Percentiles rank a stretch among this genome's conserved stretches.
These are phyloP conservation scores for Dufourea novaeangliae DNA, from an alignment of 1,140 invertebrate species.

Conservation along the genomic window DNA sequence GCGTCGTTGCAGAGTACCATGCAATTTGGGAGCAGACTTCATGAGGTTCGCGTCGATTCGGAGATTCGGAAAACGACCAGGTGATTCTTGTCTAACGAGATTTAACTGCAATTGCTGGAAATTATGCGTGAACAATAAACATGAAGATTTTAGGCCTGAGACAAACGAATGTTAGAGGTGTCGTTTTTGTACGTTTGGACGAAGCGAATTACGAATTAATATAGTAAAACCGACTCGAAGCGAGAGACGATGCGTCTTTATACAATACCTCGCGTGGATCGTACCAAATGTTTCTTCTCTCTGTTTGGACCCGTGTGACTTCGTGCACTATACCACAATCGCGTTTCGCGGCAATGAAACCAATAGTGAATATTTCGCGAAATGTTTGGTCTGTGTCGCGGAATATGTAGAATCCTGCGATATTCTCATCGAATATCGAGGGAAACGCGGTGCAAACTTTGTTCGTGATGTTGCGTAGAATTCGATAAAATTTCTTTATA, in stretches of 20 bases:
- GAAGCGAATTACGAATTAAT: background rate
- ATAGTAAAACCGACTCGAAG: background rate
- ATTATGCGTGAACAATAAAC: slow-evolving; percentile 34
- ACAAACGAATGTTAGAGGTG: background rate
- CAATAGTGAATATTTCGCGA: background rate
- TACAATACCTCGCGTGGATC: background rate
- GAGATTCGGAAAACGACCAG: slow-evolving; percentile 48
- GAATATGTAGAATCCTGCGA: no score
- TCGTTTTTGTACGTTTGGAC: background rate
- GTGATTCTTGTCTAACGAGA: slow-evolving; percentile 79
- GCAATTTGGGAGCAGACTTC: slow-evolving; percentile 80
- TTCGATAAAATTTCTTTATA: slow-evolving; percentile 38
- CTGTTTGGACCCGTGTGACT: slow-evolving; percentile 19
- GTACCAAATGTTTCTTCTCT: background rate
- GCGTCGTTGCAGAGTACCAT: slow-evolving; percentile 22
- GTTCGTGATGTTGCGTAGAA: background rate
- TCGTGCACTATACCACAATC: background rate
- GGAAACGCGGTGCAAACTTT: no score
- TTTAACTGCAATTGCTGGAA: slow-evolving; percentile 77
- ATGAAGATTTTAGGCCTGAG: slow-evolving; percentile 45
- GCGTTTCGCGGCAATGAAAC: background rate
- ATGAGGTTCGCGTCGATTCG: slow-evolving; percentile 77
- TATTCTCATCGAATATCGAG: no score
- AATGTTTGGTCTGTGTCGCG: slow-evolving; percentile 30
- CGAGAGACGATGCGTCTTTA: background rate